Base-by-base conservation (phyloP, 2,113 vertebrate genomes). In the Embiotoca jacksoni region DNA sequence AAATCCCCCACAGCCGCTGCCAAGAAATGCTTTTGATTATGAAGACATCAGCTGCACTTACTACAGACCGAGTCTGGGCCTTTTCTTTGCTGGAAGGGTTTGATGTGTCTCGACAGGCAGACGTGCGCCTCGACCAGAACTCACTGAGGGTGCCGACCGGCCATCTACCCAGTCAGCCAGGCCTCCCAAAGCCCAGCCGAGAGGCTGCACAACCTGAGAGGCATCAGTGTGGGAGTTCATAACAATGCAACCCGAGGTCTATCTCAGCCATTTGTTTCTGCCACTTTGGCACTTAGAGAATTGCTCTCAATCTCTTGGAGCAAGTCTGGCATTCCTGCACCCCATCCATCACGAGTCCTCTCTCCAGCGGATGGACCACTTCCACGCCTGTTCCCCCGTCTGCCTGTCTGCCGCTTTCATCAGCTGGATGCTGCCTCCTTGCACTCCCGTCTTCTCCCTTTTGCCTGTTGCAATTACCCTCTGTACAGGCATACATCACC, bases 231-330 rank as follows among this genome's bases (percentile, higher is more conserved):
- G 61, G 79, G 83, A 89, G 87, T 89, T 87, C 82, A 85, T 83
- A 87, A 88, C 82, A 86, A 83, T 66, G 74, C 30, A 55, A 72
- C 72, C 86, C 59, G n/a, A 35, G 50, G 74, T 73, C 83, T 76
- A 74, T 83, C 81, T 57, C 50, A 72, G 67, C 82, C 86, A 91
- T 93, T 90, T 90, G 80, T 92, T 91, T 71, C 88, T 87, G 92
- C 83, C 91, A 88, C 89, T 89, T 85, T 89, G 88, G 82, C 88
- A 86, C 77, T 6, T 56, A 62, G 52, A 89, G 72, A 89, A 80
- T 83, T 66, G 82, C 82, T 83, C 78, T 91, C 75, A 84, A 77
- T 91, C 83, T 92, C 58, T 77, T 7, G 46, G 69, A 90, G 84
- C 69, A 80, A 82, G 88, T 73, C 84, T 89, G 90, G 89, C 88